Conservation (phyloP, 2,113 vertebrate species). For the Psophia crepitans region DNA sequence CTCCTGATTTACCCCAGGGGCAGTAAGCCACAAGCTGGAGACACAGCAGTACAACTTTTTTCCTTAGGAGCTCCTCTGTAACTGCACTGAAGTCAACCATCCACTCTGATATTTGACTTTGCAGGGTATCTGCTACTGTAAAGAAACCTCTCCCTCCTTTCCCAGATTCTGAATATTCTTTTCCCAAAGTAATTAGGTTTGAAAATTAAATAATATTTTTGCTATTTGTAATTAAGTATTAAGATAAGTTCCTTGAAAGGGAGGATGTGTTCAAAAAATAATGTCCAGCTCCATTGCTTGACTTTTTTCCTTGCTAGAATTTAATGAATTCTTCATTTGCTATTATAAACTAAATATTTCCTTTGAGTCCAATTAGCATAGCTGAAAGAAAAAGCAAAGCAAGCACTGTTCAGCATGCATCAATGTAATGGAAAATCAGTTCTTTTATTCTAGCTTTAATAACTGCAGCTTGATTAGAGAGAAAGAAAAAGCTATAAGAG, state of each 20-base stretch:
- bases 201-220: constrained; percentile 63
- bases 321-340: constrained; percentile 79
- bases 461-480: constrained; percentile 80
- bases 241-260: constrained; percentile 55
- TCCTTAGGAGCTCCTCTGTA: neutral
- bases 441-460: constrained; percentile 81
- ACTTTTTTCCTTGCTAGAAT: constrained; percentile 66
- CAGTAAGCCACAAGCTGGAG: neutral
- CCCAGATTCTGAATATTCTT: neutral
- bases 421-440: constrained; percentile 81
- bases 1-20: constrained; percentile 19
- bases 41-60: neutral
- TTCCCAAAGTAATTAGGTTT: neutral
- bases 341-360: constrained; percentile 83
- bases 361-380: constrained; percentile 84
- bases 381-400: constrained; percentile 78
- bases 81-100: neutral
- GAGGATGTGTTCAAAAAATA: constrained; percentile 23
- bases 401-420: constrained; percentile 75
- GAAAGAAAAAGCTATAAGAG: constrained; percentile 63
- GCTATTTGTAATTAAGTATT: constrained; percentile 49
- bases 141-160: neutral
- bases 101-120: neutral
- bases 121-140: neutral
- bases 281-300: constrained; percentile 29